A percentile compares a stretch with the other conserved stretches of the same genome.
Evolutionary conservation across 2,797 vertebrate genomes (phyloP).

Genomic region (Dermochelys coriacea): DNA sequence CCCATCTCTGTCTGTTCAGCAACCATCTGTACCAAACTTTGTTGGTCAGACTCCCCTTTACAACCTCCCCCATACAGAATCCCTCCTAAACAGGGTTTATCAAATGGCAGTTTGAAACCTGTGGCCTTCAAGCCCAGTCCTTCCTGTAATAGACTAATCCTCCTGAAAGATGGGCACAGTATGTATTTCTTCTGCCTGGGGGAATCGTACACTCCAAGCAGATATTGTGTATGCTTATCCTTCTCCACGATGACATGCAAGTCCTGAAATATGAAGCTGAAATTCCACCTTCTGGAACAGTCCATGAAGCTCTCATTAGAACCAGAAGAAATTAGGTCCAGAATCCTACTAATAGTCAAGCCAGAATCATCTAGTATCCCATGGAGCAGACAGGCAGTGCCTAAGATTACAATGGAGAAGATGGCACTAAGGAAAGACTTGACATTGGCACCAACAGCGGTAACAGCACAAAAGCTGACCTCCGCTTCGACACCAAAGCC

Average conservation of each 20-base stretch:
- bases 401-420: no score
- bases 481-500: no score
- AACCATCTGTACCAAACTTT: neutral
- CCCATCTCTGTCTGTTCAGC: neutral
- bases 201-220: neutral
- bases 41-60: neutral
- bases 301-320: neutral
- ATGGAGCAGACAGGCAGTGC: no score
- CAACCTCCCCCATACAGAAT: no score
- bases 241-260: neutral
- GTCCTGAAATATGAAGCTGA: neutral
- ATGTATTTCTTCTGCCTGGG: neutral
- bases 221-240: neutral
- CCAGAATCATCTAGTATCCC: neutral
- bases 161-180: neutral
- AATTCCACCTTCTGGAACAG: neutral
- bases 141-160: neutral
- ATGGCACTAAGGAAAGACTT: no score
- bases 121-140: no score
- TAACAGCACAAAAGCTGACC: no score
- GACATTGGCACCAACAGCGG: no score
- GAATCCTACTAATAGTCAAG: neutral
- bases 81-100: no score
- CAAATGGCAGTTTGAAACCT: no score
- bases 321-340: neutral